Base-by-base conservation (phyloP, 2,113 vertebrate genomes). In the Atrichornis clamosus region DNA sequence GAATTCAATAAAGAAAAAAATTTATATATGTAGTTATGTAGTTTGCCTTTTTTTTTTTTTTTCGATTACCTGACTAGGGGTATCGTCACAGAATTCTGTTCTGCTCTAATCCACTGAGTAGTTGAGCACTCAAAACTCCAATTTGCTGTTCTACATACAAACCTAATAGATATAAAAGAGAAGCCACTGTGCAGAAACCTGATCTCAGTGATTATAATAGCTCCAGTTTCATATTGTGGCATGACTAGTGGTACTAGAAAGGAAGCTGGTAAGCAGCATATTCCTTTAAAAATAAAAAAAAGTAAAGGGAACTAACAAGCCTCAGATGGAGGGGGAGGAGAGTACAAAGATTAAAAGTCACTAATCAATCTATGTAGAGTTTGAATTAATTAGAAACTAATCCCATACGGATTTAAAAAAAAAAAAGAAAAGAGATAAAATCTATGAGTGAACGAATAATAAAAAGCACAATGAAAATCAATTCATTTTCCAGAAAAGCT, bases 371-470 rank as follows among this genome's bases (percentile, higher is more conserved):
- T 26, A 88, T 13, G 16, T 24, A 76, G 47, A 74, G 19, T 77
- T 84, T 70, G 65, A 79, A 74, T 68, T 91, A 86, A 90, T 90
- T 94, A 80, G 56, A 86, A 87, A 93, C 11, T 55, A 95, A 93
- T 90, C 76, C 62, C 65, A 63, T 23, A 32, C 6, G 24, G 50
- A 60, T 73, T 53, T 15, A 90, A 78, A 75, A 72, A 52, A 41
- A 67, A 2, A 27, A 26, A 4, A 33, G 22, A 10, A 49, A 50
- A 72, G 10, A 56, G 13, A 75, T 44, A 86, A 91, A 93, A 90
- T 65, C 69, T 41, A 49, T 24, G 39, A 95, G 77, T 59, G 27
- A 81, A 84, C 2, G 0, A 83, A 90, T 87, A 90, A 64, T 81
- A 82, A 91, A 73, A 92, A 84, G 5, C 41, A 59, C 27, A 90